A percentile compares a stretch with the other conserved stretches of the same genome.
Evolutionary conservation across 2,113 vertebrate genomes (phyloP).

Genomic region (Lepus timidus): DNA sequence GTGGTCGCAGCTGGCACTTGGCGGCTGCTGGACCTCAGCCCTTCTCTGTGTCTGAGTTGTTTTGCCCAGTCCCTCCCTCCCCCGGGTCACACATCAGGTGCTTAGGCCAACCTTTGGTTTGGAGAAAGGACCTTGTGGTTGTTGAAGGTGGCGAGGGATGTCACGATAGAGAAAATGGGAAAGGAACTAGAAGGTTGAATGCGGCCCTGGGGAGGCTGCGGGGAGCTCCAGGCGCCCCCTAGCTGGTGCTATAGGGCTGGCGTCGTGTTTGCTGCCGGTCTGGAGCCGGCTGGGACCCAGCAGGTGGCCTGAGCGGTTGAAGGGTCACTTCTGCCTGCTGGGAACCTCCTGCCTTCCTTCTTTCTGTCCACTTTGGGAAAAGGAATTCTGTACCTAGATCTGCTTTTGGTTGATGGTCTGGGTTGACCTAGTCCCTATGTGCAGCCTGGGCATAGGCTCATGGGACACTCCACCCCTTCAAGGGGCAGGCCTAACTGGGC

Average conservation of each 20-base stretch:
- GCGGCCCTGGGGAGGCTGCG: accelerated
- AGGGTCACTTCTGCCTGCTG: not conserved
- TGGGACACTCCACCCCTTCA: not conserved
- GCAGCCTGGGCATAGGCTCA: not conserved
- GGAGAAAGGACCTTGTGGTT: slow-evolving; percentile 1
- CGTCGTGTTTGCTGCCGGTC: not conserved
- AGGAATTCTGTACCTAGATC: not conserved
- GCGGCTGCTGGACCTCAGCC: not conserved
- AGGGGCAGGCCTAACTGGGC: not conserved
- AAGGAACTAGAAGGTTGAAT: not conserved
- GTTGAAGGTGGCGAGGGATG: not conserved
- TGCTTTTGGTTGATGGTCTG: not conserved
- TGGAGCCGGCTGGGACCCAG: not conserved
- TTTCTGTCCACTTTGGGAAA: not conserved
- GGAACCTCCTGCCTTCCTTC: not conserved
- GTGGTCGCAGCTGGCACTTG: too few relatives aligned
- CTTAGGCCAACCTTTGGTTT: not conserved
- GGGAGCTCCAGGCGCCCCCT: not conserved
- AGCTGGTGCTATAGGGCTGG: too few relatives aligned
- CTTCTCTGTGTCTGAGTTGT: not conserved
- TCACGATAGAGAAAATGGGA: not conserved
- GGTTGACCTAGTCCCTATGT: not conserved
- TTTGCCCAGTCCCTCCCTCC: not conserved
- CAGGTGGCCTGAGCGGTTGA: not conserved
- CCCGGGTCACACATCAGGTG: not conserved